These are phyloP conservation scores for Cyphomyrus discorhynchus DNA, from an alignment of 2,113 vertebrate genomes.

Conservation along the genomic window DNA sequence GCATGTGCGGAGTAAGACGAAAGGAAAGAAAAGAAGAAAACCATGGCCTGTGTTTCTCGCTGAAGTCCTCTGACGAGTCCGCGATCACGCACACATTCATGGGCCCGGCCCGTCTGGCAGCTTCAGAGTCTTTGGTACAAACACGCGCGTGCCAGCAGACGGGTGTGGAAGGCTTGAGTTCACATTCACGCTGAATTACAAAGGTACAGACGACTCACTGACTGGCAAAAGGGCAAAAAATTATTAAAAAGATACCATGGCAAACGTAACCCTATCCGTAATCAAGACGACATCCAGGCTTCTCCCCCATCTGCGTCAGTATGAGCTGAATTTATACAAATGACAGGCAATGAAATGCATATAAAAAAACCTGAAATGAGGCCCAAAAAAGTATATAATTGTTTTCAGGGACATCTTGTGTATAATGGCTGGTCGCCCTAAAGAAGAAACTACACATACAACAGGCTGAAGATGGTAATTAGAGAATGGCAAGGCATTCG, in stretches of 20 bases:
- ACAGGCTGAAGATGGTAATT: background rate
- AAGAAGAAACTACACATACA: background rate
- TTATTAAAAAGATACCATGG: background rate
- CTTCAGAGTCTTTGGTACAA: constrained; percentile 56
- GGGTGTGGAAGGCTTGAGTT: constrained; percentile 8
- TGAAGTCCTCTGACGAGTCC: constrained; percentile 12
- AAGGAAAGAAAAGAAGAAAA: constrained; percentile 34
- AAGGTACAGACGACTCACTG: constrained; percentile 18
- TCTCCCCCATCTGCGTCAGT: background rate
- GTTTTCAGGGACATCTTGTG: constrained; percentile 12
- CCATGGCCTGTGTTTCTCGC: constrained; percentile 20
- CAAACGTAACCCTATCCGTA: constrained; percentile 9
- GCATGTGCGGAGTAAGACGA: constrained; percentile 43
- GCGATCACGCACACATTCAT: background rate
- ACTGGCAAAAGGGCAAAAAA: constrained; percentile 25
- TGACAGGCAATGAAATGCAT: background rate
- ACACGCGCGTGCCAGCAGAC: constrained; percentile 32
- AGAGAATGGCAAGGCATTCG: background rate
- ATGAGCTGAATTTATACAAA: background rate
- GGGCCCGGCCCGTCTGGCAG: background rate
- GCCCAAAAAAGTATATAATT: background rate
- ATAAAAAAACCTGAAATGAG: background rate
- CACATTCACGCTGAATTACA: constrained; percentile 31
- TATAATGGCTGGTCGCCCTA: background rate
- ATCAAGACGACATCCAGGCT: constrained; percentile 2